Conservation (phyloP, 2,888 invertebrate genomes). For the Patella ulyssiponensis region DNA sequence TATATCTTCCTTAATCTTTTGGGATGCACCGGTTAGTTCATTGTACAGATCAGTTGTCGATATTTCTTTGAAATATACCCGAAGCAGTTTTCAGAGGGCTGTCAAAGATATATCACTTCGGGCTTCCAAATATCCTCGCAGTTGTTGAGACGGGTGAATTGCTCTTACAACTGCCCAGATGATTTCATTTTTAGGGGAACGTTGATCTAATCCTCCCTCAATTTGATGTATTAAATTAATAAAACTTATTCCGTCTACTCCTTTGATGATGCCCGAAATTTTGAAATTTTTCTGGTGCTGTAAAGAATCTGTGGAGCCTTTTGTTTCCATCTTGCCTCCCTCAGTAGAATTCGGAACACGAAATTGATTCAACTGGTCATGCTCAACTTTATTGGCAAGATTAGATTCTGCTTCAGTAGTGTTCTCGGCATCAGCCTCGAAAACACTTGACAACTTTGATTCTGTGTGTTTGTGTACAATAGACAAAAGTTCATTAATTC, state of each 20-base stretch:
- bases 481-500: no score
- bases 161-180: neutral
- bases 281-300: neutral
- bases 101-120: neutral
- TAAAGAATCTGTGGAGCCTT: no score
- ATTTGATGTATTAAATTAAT: neutral
- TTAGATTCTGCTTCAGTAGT: no score
- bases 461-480: no score
- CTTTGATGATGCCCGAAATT: neutral
- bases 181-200: neutral
- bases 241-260: neutral
- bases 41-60: neutral
- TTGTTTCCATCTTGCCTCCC: no score
- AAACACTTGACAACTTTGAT: no score
- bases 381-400: no score
- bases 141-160: neutral
- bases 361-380: no score
- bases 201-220: neutral
- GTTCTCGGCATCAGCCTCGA: no score
- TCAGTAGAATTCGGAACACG: no score
- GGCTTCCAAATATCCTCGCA: neutral
- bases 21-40: no score
- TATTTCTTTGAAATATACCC: neutral
- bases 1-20: no score
- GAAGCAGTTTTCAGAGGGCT: neutral